Percentiles rank a stretch among this genome's conserved stretches.
Evolutionary conservation across 2,888 invertebrate genomes (phyloP).

Genomic region (Psococerastis gibbosa): DNA sequence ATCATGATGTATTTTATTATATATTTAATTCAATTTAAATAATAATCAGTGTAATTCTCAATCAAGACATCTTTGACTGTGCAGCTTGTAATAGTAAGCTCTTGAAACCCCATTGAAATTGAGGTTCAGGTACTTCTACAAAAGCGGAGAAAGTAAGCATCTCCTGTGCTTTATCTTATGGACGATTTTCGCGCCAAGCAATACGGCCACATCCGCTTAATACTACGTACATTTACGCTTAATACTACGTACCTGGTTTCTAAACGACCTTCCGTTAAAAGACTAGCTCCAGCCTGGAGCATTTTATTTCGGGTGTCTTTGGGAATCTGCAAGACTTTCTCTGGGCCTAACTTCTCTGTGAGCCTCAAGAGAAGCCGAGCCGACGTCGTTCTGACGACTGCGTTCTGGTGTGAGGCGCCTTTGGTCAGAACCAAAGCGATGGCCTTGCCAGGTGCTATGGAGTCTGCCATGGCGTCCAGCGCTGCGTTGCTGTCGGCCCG

Average conservation of each 20-base stretch:
- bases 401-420: conserved; percentile 69
- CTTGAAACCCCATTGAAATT: too few species aligned
- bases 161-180: too few species aligned
- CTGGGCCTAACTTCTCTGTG: conserved; percentile 53
- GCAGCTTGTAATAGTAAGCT: too few species aligned
- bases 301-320: conserved; percentile 63
- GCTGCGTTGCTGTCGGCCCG: conserved; percentile 74
- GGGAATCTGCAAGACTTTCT: conserved; percentile 48
- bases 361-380: conserved; percentile 56
- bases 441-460: conserved; percentile 47
- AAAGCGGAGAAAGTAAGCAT: too few species aligned
- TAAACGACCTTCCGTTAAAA: conserved; percentile 68
- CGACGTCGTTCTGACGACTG: conserved; percentile 66
- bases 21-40: too few species aligned
- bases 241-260: conserved; percentile 47
- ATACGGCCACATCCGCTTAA: background rate
- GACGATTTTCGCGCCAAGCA: too few species aligned
- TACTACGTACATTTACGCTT: background rate
- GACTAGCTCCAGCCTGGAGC: conserved; percentile 59
- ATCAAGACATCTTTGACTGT: too few species aligned
- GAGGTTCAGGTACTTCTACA: too few species aligned
- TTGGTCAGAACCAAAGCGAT: conserved; percentile 44
- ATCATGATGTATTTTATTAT: too few species aligned
- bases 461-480: conserved; percentile 61
- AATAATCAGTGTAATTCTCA: too few species aligned